Conservation (phyloP, 2,113 vertebrate genomes). For the Lophius piscatorius region DNA sequence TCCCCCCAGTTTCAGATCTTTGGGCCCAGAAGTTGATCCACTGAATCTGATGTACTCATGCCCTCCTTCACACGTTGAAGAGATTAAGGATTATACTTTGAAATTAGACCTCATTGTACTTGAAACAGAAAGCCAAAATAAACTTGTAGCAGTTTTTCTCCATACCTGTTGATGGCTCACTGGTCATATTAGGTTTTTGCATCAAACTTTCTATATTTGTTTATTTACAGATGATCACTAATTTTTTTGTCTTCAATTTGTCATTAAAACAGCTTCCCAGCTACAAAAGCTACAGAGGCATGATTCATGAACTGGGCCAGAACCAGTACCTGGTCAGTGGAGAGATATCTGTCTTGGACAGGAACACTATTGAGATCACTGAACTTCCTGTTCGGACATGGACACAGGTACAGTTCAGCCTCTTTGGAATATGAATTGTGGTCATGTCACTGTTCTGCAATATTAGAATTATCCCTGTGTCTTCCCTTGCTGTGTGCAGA, state of each 20-base stretch:
- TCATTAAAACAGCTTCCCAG: constrained; percentile 88
- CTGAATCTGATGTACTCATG: neutral
- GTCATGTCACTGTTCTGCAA: neutral
- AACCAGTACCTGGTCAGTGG: constrained; percentile 97
- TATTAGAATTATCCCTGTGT: neutral
- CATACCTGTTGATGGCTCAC: no score
- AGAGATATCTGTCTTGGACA: constrained; percentile 94
- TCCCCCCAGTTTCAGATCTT: neutral
- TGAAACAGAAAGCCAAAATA: no score
- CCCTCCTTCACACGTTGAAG: neutral
- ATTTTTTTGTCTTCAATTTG: neutral
- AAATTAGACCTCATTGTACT: neutral
- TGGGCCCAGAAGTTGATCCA: neutral
- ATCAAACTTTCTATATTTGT: no score
- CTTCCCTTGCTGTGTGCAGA: constrained; percentile 67
- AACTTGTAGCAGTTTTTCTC: no score
- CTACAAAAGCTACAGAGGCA: constrained; percentile 97
- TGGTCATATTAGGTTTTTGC: no score
- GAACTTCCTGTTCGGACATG: constrained; percentile 97
- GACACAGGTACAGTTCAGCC: constrained; percentile 87
- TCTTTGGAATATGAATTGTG: neutral
- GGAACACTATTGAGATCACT: constrained; percentile 96
- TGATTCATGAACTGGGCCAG: constrained; percentile 94
- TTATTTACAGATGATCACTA: no score
- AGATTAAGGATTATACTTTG: neutral